These are phyloP conservation scores for Erebia aethiops DNA, from an alignment of 2,888 invertebrate genomes.

Conservation along the genomic window DNA sequence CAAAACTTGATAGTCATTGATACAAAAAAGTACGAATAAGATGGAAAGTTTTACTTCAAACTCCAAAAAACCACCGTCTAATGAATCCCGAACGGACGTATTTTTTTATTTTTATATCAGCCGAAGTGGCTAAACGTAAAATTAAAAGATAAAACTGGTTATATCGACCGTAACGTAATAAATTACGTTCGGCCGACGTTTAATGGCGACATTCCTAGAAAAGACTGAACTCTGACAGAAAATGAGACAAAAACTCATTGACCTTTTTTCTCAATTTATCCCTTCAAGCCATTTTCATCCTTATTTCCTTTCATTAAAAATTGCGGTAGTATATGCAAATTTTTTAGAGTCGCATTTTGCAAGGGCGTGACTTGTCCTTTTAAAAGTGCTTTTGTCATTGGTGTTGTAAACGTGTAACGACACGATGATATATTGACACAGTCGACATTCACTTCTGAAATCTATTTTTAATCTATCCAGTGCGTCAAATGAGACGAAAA, in stretches of 20 bases:
- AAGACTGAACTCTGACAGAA: constrained; percentile 47
- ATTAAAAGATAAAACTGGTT: constrained; percentile 42
- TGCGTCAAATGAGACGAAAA: constrained; percentile 1
- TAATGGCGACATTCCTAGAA: constrained; percentile 66
- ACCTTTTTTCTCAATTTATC: not conserved
- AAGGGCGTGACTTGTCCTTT: constrained; percentile 23
- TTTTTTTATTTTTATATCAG: constrained; percentile 27
- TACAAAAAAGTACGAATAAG: not conserved
- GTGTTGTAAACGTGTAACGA: constrained; percentile 31
- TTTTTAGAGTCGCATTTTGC: constrained; percentile 1
- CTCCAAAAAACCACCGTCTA: constrained; percentile 3
- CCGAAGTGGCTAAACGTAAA: constrained; percentile 40
- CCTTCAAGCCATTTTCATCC: constrained; percentile 5
- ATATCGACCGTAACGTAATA: constrained; percentile 50
- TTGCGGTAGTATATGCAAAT: not conserved
- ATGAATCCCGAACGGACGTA: not conserved
- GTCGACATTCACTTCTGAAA: constrained; percentile 13
- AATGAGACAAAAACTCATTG: constrained; percentile 39
- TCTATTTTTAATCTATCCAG: constrained; percentile 10
- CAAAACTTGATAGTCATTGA: too few species aligned
- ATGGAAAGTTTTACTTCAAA: not conserved
- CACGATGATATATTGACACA: constrained; percentile 9
- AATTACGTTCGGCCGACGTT: constrained; percentile 48
- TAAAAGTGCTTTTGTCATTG: constrained; percentile 22
- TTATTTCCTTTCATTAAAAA: not conserved